phyloP scores from a whole-genome alignment of 2,888 invertebrate species.

The Drosophila maculinotata region DNA sequence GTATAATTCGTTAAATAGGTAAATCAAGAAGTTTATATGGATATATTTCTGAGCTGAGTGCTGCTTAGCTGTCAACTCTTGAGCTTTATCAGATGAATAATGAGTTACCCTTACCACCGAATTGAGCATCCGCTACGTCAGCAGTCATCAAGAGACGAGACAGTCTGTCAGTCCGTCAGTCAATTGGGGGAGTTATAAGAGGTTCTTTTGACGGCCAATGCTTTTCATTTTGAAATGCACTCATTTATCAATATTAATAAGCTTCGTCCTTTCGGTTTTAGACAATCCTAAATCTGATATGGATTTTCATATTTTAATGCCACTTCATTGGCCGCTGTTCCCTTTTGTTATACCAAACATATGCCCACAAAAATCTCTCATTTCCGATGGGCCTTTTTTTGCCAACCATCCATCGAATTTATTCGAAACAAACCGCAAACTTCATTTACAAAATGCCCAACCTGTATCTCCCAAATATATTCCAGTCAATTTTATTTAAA shows the following conservation, averaged over 20 bases:
- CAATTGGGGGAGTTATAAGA: constrained; percentile 3
- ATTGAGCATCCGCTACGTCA: constrained; percentile 18
- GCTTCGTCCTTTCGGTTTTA: constrained; percentile 9
- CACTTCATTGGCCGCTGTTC: constrained; percentile 7
- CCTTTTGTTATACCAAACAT: constrained; percentile 11
- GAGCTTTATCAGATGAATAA: constrained; percentile 22
- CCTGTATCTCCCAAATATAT: constrained; percentile 29
- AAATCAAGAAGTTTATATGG: background rate
- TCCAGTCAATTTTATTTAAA: constrained; percentile 64
- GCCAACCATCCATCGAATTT: constrained; percentile 17
- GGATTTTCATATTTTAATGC: background rate
- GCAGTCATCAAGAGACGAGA: constrained; percentile 13
- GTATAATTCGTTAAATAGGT: too few species aligned
- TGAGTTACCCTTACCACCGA: constrained; percentile 25
- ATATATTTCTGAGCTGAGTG: constrained; percentile 3
- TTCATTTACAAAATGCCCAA: constrained; percentile 60
- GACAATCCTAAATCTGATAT: constrained; percentile 11
- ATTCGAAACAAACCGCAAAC: constrained; percentile 55
- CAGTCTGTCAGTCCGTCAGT: background rate
- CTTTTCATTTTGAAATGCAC: background rate
- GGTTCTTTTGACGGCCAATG: background rate
- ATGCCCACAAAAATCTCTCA: constrained; percentile 29
- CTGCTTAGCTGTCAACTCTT: constrained; percentile 32
- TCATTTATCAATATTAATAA: constrained; percentile 33
- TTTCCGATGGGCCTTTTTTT: constrained; percentile 24